Percentiles rank a stretch among this genome's conserved stretches.
Evolutionary conservation across 1,140 invertebrate genomes (phyloP).

Genomic region (Probaryconus sp.): DNA sequence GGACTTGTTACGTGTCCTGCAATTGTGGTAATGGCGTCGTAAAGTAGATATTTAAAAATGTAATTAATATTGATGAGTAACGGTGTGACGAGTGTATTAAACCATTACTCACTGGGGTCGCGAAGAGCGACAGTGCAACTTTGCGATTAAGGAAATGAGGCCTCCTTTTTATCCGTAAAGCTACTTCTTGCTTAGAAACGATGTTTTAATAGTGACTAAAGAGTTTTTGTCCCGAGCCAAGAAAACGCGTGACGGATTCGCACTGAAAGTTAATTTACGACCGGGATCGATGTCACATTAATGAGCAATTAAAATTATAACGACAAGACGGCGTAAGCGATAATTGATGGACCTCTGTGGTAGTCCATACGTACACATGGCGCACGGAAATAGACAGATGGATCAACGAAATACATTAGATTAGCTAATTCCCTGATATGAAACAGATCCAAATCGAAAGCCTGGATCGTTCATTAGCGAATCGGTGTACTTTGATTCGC

Average conservation of each 20-base stretch:
- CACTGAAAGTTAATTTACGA: constrained; percentile 44
- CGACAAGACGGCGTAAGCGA: constrained; percentile 18
- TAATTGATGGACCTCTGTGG: constrained; percentile 48
- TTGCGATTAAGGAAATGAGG: not conserved
- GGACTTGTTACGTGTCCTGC: no score
- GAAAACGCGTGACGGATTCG: constrained; percentile 6
- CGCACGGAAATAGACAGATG: no score
- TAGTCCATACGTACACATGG: no score
- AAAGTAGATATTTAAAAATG: no score
- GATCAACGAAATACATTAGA: constrained; percentile 5
- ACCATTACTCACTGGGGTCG: constrained; percentile 16
- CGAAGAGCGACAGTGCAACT: no score
- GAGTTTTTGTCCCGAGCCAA: not conserved
- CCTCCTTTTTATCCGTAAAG: not conserved
- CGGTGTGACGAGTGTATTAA: constrained; percentile 10
- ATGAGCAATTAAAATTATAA: constrained; percentile 46
- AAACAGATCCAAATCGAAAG: constrained; percentile 6
- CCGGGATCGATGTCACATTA: constrained; percentile 33
- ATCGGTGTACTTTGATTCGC: constrained; percentile 7
- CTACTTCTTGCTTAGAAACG: not conserved
- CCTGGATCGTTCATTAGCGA: constrained; percentile 2
- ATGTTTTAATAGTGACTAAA: not conserved
- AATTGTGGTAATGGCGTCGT: no score
- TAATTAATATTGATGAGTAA: constrained; percentile 9
- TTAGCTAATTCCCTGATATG: constrained; percentile 3